Percentiles rank a stretch among this genome's conserved stretches.
These are phyloP conservation scores for Eublepharis macularius DNA, from an alignment of 2,113 vertebrate genomes.

Conservation along the genomic window DNA sequence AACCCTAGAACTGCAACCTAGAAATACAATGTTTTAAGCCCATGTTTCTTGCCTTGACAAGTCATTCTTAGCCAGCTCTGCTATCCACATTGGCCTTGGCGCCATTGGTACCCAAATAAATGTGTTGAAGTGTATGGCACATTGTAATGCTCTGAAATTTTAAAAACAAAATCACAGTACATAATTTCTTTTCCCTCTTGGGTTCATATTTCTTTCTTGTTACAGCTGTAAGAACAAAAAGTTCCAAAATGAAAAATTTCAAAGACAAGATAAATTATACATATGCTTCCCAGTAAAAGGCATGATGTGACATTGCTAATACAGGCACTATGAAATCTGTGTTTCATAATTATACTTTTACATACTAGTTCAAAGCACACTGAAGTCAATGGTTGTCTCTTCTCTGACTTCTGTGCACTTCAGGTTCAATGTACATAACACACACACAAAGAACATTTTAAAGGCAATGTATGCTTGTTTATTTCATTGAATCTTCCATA, in stretches of 20 bases:
- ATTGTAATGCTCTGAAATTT: conserved; percentile 7
- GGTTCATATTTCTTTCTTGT: neutral
- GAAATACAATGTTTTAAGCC: neutral
- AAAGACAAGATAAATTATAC: conserved; percentile 12
- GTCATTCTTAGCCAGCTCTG: neutral
- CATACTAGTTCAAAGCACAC: neutral
- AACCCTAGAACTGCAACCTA: neutral
- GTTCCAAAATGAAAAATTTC: neutral
- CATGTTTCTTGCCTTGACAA: neutral
- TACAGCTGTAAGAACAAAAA: neutral
- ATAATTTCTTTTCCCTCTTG: neutral
- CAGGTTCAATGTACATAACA: neutral
- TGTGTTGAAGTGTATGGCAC: conserved; percentile 35
- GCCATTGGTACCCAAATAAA: conserved; percentile 16
- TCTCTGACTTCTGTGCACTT: neutral
- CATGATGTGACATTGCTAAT: neutral
- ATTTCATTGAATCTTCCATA: neutral
- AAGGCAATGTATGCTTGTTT: neutral
- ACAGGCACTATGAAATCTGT: neutral
- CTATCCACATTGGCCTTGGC: neutral
- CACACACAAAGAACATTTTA: neutral
- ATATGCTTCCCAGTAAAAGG: neutral
- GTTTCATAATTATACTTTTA: neutral
- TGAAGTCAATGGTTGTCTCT: neutral
- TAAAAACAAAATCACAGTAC: neutral